Conservation (phyloP, 2,888 invertebrate species). For the Omphaloscelis lunosa region DNA sequence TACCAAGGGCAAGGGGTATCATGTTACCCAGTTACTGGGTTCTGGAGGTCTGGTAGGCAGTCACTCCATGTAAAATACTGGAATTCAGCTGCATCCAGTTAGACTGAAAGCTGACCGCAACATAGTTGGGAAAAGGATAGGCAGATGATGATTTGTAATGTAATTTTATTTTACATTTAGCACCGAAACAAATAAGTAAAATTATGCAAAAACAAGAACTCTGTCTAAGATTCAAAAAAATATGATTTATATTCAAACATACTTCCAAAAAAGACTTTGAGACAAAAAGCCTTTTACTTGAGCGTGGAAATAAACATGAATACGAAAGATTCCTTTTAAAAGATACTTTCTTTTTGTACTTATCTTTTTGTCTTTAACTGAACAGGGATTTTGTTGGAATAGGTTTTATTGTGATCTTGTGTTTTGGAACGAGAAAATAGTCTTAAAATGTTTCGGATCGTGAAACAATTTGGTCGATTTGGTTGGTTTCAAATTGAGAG, state of each 20-base stretch:
- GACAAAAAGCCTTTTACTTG: constrained; percentile 7
- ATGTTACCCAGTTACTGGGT: too few species aligned
- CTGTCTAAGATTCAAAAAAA: neutral
- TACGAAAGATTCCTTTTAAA: constrained; percentile 8
- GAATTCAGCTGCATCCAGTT: neutral
- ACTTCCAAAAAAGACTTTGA: neutral
- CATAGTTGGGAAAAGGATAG: neutral
- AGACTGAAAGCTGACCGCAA: neutral
- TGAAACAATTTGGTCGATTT: neutral
- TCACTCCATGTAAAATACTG: neutral
- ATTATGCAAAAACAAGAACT: neutral
- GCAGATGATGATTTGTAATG: neutral
- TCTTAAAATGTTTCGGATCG: neutral
- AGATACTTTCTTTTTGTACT: constrained; percentile 7
- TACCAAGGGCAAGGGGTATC: too few species aligned
- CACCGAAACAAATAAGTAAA: neutral
- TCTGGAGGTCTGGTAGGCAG: too few species aligned
- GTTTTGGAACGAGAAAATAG: neutral
- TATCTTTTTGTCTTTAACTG: neutral
- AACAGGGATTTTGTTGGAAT: constrained; percentile 4
- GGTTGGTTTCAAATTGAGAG: neutral
- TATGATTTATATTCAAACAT: constrained; percentile 18
- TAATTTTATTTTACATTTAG: neutral
- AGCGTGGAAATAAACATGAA: too few species aligned
- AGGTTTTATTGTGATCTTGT: neutral